Conservation (phyloP, 2,797 vertebrate genomes). For the Sarcophilus harrisii region DNA sequence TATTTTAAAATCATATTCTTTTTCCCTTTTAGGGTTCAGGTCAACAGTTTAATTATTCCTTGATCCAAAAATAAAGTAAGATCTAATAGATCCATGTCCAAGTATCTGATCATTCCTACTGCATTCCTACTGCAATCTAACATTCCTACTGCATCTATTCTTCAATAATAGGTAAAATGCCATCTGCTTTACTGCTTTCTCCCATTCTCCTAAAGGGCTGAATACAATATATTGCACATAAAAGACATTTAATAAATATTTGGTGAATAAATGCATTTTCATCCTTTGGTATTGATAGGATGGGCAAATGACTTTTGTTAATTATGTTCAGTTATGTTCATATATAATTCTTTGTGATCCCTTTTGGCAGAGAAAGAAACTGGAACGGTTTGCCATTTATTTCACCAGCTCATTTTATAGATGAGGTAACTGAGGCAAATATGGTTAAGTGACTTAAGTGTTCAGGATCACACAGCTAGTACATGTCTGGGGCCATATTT, state of each 20-base stretch:
- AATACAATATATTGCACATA: not conserved
- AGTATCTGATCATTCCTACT: not conserved
- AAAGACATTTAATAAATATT: not conserved
- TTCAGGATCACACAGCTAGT: not conserved
- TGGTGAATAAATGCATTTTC: not conserved
- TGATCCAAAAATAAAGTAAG: not conserved
- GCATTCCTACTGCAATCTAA: not conserved
- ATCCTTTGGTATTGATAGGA: not conserved
- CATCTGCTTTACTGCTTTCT: not conserved
- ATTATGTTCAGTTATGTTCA: not conserved
- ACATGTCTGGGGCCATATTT: not conserved
- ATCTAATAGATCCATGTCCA: not conserved
- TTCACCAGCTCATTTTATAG: not conserved
- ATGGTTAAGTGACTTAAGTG: not conserved
- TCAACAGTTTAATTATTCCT: not conserved
- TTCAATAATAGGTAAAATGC: not conserved
- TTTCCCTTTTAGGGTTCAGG: not conserved
- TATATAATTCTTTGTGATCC: not conserved
- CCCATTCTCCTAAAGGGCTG: not conserved
- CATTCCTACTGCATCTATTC: not conserved
- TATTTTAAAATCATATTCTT: not conserved
- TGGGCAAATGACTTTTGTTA: not conserved
- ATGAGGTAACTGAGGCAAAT: not conserved
- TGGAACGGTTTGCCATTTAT: not conserved
- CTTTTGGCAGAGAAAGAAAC: not conserved